Percentiles rank a stretch among this genome's conserved stretches.
These are phyloP conservation scores for Pycnomerus fuliginosus DNA, from an alignment of 2,888 invertebrate species.

Conservation along the genomic window DNA sequence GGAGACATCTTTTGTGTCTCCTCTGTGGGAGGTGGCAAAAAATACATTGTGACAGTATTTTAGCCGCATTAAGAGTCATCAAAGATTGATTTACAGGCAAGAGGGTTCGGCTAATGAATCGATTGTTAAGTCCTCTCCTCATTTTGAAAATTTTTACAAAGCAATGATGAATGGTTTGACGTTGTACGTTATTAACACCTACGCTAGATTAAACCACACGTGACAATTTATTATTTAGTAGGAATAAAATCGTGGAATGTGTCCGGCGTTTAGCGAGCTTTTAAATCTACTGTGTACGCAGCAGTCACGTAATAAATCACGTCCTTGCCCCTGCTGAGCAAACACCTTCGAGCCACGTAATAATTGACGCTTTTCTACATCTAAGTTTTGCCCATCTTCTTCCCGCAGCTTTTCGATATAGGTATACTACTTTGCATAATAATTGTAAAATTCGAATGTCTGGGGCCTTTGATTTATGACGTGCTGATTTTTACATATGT, in stretches of 20 bases:
- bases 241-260: too few species aligned
- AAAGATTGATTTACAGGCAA: too few species aligned
- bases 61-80: too few species aligned
- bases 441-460: neutral
- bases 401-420: neutral
- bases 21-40: too few species aligned
- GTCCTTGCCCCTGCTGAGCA: conserved; percentile 9
- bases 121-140: too few species aligned
- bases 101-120: too few species aligned
- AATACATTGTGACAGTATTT: too few species aligned
- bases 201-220: neutral
- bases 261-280: neutral
- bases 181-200: neutral
- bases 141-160: too few species aligned
- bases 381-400: neutral
- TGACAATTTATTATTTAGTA: too few species aligned
- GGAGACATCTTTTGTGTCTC: too few species aligned
- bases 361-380: conserved; percentile 1
- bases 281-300: conserved; percentile 5
- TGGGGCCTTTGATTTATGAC: neutral
- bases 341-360: conserved; percentile 7
- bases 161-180: neutral
- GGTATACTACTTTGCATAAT: neutral
- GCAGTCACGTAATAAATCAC: conserved; percentile 13
- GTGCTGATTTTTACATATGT: neutral